phyloP scores from a whole-genome alignment of 2,113 vertebrate species.

The Ellobius talpinus region DNA sequence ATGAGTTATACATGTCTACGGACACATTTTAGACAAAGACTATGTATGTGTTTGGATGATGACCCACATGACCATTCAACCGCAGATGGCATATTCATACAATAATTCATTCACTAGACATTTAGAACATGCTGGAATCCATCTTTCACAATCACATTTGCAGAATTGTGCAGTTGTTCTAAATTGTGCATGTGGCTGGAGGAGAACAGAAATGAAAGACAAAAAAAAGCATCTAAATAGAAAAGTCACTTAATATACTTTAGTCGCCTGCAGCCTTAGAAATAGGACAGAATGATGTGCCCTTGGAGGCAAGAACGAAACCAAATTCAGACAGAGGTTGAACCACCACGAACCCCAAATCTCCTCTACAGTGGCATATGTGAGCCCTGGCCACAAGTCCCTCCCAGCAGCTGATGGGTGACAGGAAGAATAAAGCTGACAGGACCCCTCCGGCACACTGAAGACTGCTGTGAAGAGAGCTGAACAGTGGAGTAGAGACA shows the following conservation, averaged over 20 bases:
- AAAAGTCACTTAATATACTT: constrained; percentile 68
- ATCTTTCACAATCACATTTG: constrained; percentile 43
- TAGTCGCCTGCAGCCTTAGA: constrained; percentile 80
- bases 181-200: constrained; percentile 12
- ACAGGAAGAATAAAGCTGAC: constrained; percentile 69
- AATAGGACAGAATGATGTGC: constrained; percentile 87
- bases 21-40: not conserved
- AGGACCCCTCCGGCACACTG: constrained; percentile 61
- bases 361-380: constrained; percentile 86
- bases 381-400: constrained; percentile 83
- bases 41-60: constrained; percentile 28
- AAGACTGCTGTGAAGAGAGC: constrained; percentile 78
- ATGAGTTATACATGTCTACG: not conserved
- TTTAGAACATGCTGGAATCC: not conserved
- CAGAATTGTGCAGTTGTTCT: not conserved
- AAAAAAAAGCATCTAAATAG: constrained; percentile 71
- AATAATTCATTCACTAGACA: constrained; percentile 1
- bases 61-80: not conserved
- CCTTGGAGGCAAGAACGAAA: constrained; percentile 87
- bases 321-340: constrained; percentile 84
- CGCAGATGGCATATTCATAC: not conserved
- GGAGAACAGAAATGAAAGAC: constrained; percentile 43
- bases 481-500: constrained; percentile 70
- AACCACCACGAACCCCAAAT: constrained; percentile 85
- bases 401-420: constrained; percentile 82